Percentiles rank a stretch among this genome's conserved stretches.
Conservation (phyloP, 2,113 vertebrate genomes). For the Pluvianellus socialis region DNA sequence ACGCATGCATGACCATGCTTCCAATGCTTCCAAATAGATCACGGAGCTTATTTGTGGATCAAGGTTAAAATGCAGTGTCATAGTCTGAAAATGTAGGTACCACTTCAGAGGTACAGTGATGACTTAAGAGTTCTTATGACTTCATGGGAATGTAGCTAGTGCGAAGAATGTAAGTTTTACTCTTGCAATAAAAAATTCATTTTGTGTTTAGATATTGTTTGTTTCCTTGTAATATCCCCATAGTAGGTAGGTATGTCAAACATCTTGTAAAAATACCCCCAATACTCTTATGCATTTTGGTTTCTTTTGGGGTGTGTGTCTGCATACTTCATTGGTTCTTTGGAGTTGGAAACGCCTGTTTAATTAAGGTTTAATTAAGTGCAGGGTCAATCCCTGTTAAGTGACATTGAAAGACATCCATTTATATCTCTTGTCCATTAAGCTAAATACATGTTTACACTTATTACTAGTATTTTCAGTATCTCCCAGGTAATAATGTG, state of each 20-base stretch:
- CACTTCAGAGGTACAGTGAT: background rate
- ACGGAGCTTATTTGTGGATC: background rate
- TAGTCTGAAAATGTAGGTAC: background rate
- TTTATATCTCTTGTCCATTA: background rate
- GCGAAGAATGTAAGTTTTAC: background rate
- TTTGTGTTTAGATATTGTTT: background rate
- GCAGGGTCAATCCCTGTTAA: background rate
- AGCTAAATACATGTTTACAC: background rate
- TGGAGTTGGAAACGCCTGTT: background rate
- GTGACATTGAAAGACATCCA: background rate
- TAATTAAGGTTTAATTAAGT: background rate
- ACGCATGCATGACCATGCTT: background rate
- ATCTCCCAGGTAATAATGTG: background rate
- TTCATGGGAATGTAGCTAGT: background rate
- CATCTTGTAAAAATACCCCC: background rate
- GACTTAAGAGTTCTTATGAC: background rate
- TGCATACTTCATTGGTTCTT: background rate
- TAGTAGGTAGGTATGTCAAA: background rate
- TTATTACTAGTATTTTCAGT: background rate
- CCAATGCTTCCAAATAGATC: background rate
- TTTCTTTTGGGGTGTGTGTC: background rate
- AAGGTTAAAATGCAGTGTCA: background rate
- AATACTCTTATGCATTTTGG: background rate
- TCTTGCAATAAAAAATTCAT: background rate
- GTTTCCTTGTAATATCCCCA: slow-evolving; percentile 3